Evolutionary conservation across 2,888 invertebrate genomes (phyloP).

Genomic region (Dryomyza anilis): DNA sequence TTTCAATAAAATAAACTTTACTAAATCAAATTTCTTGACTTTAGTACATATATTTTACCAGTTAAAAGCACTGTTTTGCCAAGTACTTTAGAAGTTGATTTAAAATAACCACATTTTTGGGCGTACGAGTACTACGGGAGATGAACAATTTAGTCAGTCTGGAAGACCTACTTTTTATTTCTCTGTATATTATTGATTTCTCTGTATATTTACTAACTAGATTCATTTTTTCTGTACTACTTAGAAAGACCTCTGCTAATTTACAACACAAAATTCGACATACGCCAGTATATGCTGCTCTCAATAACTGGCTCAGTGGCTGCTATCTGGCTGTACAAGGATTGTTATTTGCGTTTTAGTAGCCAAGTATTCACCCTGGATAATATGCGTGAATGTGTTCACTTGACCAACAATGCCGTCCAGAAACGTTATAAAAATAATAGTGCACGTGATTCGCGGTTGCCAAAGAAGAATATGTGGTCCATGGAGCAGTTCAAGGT

Average conservation of each 20-base stretch:
- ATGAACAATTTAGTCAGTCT: too few species aligned
- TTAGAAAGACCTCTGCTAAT: slow-evolving; percentile 81
- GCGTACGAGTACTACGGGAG: too few species aligned
- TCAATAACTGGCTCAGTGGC: slow-evolving; percentile 76
- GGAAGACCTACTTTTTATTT: too few species aligned
- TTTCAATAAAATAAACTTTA: too few species aligned
- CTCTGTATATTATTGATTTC: not conserved
- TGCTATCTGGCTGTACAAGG: slow-evolving; percentile 84
- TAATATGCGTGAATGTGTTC: slow-evolving; percentile 83
- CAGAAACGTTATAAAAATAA: slow-evolving; percentile 73
- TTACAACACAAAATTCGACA: slow-evolving; percentile 87
- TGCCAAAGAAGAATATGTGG: slow-evolving; percentile 88
- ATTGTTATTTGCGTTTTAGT: slow-evolving; percentile 86
- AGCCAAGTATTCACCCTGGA: slow-evolving; percentile 79
- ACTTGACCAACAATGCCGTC: slow-evolving; percentile 86
- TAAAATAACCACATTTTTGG: too few species aligned
- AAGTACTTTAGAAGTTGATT: too few species aligned
- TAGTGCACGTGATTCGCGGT: slow-evolving; percentile 63
- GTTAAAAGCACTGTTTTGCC: not conserved
- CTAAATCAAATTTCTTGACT: too few species aligned
- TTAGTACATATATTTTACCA: not conserved
- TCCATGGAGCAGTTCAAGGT: slow-evolving; percentile 72
- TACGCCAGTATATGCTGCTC: slow-evolving; percentile 82
- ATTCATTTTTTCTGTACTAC: slow-evolving; percentile 39
- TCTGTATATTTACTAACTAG: not conserved